phyloP scores from a whole-genome alignment of 2,797 vertebrate genomes.

The Saxicola maurus region DNA sequence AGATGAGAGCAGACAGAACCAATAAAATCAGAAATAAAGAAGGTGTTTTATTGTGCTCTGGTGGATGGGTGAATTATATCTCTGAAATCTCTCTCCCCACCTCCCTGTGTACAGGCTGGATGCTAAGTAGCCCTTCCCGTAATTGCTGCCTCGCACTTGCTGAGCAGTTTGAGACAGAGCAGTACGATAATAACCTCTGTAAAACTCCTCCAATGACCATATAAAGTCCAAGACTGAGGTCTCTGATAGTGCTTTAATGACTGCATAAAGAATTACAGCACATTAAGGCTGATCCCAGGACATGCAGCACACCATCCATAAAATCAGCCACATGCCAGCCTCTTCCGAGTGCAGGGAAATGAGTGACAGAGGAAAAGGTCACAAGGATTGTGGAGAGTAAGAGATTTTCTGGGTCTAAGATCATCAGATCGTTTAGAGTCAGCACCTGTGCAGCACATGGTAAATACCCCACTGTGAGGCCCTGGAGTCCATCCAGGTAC shows the following conservation, averaged over 20 bases:
- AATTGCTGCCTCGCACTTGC: not conserved
- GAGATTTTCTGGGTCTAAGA: not conserved
- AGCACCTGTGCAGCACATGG: not conserved
- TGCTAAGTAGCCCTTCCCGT: not conserved
- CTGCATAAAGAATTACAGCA: not conserved
- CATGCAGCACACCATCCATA: not conserved
- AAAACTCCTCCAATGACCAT: not conserved
- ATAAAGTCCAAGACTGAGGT: not conserved
- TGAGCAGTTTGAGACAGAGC: not conserved
- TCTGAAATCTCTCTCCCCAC: not conserved
- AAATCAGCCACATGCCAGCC: not conserved
- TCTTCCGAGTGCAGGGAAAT: not conserved
- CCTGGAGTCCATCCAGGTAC: not conserved
- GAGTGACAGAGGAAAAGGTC: not conserved
- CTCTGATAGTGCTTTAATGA: not conserved
- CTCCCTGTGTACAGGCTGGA: not conserved
- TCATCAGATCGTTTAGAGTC: not conserved
- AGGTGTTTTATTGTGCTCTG: slow-evolving; percentile 16
- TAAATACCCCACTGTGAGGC: not conserved
- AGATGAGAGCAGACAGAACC: slow-evolving; percentile 39
- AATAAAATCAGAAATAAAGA: slow-evolving; percentile 45
- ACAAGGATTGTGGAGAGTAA: not conserved
- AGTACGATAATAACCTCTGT: not conserved
- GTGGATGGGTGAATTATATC: not conserved
- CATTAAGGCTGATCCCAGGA: not conserved